Percentiles rank a stretch among this genome's conserved stretches.
Evolutionary conservation across 2,113 vertebrate genomes (phyloP).

Genomic region (Poeciliopsis prolifica): DNA sequence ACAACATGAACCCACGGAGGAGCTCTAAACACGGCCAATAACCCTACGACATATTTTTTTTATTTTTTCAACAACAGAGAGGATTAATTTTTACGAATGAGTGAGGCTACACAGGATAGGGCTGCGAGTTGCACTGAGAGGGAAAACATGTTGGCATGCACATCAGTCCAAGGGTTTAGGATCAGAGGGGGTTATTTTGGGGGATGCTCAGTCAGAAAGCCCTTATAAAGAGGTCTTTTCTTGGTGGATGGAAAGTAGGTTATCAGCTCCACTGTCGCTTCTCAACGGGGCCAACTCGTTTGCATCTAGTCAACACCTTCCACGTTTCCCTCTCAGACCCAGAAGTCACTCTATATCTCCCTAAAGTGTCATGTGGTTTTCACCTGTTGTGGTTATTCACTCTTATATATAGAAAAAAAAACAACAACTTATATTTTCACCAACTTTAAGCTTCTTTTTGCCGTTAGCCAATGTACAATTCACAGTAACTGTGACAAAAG

Average conservation of each 20-base stretch:
- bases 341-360: constrained; percentile 40
- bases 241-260: constrained; percentile 69
- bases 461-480: background rate
- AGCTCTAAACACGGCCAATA: background rate
- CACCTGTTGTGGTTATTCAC: constrained; percentile 14
- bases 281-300: constrained; percentile 70
- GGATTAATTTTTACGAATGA: constrained; percentile 6
- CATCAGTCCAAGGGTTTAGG: constrained; percentile 28
- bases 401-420: background rate
- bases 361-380: constrained; percentile 40
- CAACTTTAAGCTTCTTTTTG: background rate
- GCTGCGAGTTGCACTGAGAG: constrained; percentile 7
- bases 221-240: constrained; percentile 78
- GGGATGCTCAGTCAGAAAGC: constrained; percentile 65
- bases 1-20: background rate
- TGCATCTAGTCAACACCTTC: constrained; percentile 79
- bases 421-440: background rate
- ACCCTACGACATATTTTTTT: background rate
- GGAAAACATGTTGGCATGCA: constrained; percentile 37
- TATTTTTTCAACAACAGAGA: too few relatives aligned
- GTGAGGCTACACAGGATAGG: background rate
- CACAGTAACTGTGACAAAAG: background rate
- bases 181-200: constrained; percentile 71
- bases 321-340: constrained; percentile 35
- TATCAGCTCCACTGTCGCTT: constrained; percentile 67